Evolutionary conservation across 2,888 invertebrate genomes (phyloP), one percentile per base, ranked within the genome.

Genomic region (Acrobasis suavella): DNA sequence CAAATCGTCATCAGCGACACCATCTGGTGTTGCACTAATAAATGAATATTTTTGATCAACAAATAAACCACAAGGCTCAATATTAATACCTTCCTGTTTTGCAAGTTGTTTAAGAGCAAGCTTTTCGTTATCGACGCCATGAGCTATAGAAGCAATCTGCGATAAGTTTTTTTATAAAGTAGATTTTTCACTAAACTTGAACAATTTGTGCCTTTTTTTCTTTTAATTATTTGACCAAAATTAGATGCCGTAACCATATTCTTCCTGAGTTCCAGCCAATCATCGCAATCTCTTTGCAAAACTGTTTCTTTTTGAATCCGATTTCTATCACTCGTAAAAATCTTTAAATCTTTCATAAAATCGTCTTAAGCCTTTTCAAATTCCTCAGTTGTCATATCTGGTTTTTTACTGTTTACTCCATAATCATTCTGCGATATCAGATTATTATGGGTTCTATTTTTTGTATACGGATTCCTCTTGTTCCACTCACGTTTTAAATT

Each of bases 231-330:
- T 32, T 55, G 55, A 8, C 62, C 69, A 60, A 72, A 69, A 50
- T 68, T 68, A 5, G 69, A 72, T 0, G 72, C 70, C 5, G 69
- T 72, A 14, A 71, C 42, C 15, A 69, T 9, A 1, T 60, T 64
- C 10, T 68, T 32, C 16, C 69, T 52, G 9, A 71, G 39, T 49
- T 72, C 68, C 14, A 72, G 12, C 69, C 69, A 71, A 22, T 69
- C 65, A 12, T 69, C 58, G 10, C 50, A 58, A 50, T 62, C 62
- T 8, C 65, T 62, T 66, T 72, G 66, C 9, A 67, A 39, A 37
- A 67, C 52, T 2, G 69, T 69, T 14, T 37, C 15, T 55, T 17
- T 59, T 62, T 67, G 58, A 2, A 67, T 65, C 54, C 15, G 9
- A 16, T 51, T 6, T 49, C 64, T 64, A 60, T 66, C 62, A 17